These are phyloP conservation scores for Liparis tanakae DNA, from an alignment of 2,797 vertebrate species.

Conservation along the genomic window DNA sequence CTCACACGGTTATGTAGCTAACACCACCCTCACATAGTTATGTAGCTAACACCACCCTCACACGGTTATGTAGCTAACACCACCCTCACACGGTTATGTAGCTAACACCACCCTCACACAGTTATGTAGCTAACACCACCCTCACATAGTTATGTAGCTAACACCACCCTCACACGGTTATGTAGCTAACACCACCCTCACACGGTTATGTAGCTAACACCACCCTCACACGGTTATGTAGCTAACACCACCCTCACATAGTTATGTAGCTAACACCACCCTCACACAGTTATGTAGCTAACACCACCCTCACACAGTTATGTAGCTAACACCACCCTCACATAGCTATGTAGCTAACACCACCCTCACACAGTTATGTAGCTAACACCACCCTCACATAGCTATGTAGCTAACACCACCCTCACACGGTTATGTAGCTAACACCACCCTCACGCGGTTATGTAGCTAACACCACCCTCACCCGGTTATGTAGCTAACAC, in stretches of 20 bases:
- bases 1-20: too few relatives aligned
- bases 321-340: slow-evolving; percentile 31
- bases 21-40: too few relatives aligned
- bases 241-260: slow-evolving; percentile 30
- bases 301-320: slow-evolving; percentile 30
- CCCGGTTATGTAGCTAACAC: too few relatives aligned
- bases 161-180: slow-evolving; percentile 30
- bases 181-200: slow-evolving; percentile 31
- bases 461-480: too few relatives aligned
- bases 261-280: slow-evolving; percentile 29
- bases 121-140: slow-evolving; percentile 29
- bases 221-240: slow-evolving; percentile 29
- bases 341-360: slow-evolving; percentile 17
- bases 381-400: too few relatives aligned
- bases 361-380: too few relatives aligned
- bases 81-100: too few relatives aligned
- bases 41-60: too few relatives aligned
- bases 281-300: slow-evolving; percentile 25
- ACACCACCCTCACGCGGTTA: too few relatives aligned
- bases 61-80: too few relatives aligned
- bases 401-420: too few relatives aligned
- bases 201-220: slow-evolving; percentile 22
- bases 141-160: slow-evolving; percentile 24
- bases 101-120: slow-evolving; percentile 29
- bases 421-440: slow-evolving; percentile 31